Evolutionary conservation across 23 tunicate species (phyloP).

Genomic region (Ascidia mentula): DNA sequence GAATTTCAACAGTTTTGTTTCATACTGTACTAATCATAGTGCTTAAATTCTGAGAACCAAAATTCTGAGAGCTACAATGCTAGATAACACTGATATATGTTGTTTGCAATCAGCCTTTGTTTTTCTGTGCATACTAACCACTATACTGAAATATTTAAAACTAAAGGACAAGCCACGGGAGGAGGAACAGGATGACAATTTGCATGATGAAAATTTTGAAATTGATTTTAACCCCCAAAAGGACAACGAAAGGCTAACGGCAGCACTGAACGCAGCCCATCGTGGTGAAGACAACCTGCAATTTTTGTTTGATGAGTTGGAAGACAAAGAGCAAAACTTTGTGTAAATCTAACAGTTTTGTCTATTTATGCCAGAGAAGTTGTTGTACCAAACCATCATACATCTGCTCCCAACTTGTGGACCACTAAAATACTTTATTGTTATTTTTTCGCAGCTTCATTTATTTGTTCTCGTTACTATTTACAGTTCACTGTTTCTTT

Average conservation of each 20-base stretch:
- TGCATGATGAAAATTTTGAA: background rate
- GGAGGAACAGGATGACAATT: background rate
- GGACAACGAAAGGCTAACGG: background rate
- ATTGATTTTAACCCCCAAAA: background rate
- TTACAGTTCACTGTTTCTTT: background rate
- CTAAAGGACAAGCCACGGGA: background rate
- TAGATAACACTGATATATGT: too few relatives aligned
- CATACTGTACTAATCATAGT: background rate
- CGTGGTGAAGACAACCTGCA: background rate
- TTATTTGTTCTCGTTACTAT: background rate
- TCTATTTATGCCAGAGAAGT: too few relatives aligned
- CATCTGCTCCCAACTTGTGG: too few relatives aligned
- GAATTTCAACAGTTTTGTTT: background rate
- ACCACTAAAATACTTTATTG: too few relatives aligned
- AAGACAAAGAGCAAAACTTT: background rate
- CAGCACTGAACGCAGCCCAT: background rate
- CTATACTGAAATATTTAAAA: background rate
- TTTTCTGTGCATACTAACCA: background rate
- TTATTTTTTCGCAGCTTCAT: background rate
- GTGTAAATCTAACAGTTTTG: background rate
- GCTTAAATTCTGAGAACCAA: background rate
- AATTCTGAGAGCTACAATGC: too few relatives aligned
- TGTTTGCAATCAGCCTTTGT: background rate
- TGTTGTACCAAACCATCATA: too few relatives aligned
- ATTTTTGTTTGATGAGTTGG: background rate